A percentile compares a stretch with the other conserved stretches of the same genome.
These are phyloP conservation scores for Ceryle rudis DNA, from an alignment of 2,797 vertebrate species.

Conservation along the genomic window DNA sequence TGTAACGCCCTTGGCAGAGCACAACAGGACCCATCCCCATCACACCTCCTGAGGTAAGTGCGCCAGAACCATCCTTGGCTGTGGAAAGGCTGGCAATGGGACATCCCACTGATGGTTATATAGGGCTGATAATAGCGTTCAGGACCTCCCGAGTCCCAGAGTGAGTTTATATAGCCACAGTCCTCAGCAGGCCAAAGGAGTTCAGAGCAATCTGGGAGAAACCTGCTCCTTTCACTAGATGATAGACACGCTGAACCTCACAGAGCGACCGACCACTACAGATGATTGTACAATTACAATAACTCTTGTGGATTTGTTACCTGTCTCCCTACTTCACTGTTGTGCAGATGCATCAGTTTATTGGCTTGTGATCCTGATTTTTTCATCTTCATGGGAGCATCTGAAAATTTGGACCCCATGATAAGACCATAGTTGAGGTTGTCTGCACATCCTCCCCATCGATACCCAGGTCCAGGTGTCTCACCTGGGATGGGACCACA, in stretches of 20 bases:
- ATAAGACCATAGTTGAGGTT: constrained; percentile 97
- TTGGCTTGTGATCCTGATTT: constrained; percentile 93
- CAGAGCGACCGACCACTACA: not conserved
- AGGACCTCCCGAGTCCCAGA: not conserved
- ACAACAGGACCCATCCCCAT: not conserved
- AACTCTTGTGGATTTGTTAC: constrained; percentile 83
- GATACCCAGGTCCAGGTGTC: constrained; percentile 94
- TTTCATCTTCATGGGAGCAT: constrained; percentile 99
- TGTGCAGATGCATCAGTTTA: constrained; percentile 99
- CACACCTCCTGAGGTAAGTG: not conserved
- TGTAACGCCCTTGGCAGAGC: not conserved
- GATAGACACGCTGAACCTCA: constrained; percentile 17
- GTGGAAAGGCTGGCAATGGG: not conserved
- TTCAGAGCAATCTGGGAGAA: not conserved
- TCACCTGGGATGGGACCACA: constrained; percentile 95
- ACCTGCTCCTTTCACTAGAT: not conserved
- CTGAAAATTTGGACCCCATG: constrained; percentile 98
- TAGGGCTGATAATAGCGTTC: not conserved
- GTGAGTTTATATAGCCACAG: not conserved
- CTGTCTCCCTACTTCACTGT: constrained; percentile 99
- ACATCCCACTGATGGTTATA: not conserved
- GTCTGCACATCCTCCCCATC: constrained; percentile 98
- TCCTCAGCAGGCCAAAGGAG: constrained; percentile 40
- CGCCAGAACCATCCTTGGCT: not conserved
- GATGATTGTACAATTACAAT: constrained; percentile 72